Percentiles rank a stretch among this genome's conserved stretches.
Conservation (phyloP, 1,140 invertebrate species). For the Macrosteles quadrilineatus region DNA sequence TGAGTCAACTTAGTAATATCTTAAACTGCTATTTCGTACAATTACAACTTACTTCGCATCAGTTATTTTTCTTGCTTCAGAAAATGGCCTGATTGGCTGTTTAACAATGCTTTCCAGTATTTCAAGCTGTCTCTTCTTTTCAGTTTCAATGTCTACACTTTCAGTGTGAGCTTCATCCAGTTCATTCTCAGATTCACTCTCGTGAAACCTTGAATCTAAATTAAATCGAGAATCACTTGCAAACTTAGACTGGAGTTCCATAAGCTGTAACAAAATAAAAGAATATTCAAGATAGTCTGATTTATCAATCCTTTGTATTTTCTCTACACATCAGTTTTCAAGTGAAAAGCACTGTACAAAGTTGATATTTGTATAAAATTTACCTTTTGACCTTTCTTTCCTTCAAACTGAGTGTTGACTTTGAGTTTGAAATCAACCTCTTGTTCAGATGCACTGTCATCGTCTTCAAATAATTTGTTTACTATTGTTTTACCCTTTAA, state of each 20-base stretch:
- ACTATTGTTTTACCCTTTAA: too few relatives aligned
- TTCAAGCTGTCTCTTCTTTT: constrained; percentile 12
- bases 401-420: constrained; percentile 4
- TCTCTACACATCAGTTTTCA: too few relatives aligned
- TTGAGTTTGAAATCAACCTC: neutral
- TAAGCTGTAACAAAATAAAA: neutral
- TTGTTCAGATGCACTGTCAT: neutral
- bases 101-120: constrained; percentile 18
- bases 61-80: neutral
- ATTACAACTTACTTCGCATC: too few relatives aligned
- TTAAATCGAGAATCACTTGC: constrained; percentile 12
- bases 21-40: too few relatives aligned
- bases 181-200: neutral
- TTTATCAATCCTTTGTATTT: too few relatives aligned
- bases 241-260: constrained; percentile 16
- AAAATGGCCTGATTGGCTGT: constrained; percentile 2
- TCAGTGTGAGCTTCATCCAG: neutral
- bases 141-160: neutral
- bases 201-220: constrained; percentile 10
- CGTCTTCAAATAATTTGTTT: constrained; percentile 9
- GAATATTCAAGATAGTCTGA: too few relatives aligned
- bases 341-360: too few relatives aligned
- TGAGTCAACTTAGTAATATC: too few relatives aligned
- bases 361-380: too few relatives aligned
- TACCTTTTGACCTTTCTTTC: constrained; percentile 17